These are phyloP conservation scores for Temnothorax longispinosus DNA, from an alignment of 1,140 invertebrate species.

Conservation along the genomic window DNA sequence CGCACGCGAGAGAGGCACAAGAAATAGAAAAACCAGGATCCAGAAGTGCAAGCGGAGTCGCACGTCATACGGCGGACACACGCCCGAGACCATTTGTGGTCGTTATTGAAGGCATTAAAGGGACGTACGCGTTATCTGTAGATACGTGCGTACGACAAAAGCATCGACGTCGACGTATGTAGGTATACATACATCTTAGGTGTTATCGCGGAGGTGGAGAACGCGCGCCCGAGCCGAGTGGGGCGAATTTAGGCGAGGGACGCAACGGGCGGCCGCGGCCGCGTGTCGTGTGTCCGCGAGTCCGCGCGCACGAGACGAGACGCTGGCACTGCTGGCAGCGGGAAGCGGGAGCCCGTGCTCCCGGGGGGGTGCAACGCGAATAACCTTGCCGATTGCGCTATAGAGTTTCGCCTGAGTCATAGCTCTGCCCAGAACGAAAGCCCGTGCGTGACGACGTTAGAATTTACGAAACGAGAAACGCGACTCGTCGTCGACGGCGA, in stretches of 20 bases:
- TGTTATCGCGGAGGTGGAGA: constrained; percentile 44
- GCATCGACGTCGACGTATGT: constrained; percentile 7
- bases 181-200: neutral
- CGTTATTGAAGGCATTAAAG: constrained; percentile 43
- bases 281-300: constrained; percentile 1
- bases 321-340: constrained; percentile 71
- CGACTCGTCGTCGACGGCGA: neutral
- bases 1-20: no score
- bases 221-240: neutral
- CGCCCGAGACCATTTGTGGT: constrained; percentile 8
- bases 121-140: constrained; percentile 41
- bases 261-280: neutral
- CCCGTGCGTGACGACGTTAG: constrained; percentile 77
- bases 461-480: constrained; percentile 80
- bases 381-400: constrained; percentile 78
- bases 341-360: no score
- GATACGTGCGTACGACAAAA: constrained; percentile 24
- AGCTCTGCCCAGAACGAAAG: constrained; percentile 59
- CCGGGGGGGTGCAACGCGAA: constrained; percentile 67
- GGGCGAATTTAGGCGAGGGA: constrained; percentile 36
- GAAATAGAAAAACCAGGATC: neutral
- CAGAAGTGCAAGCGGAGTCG: neutral
- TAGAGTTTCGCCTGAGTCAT: constrained; percentile 78
- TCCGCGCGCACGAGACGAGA: constrained; percentile 18
- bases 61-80: neutral